These are phyloP conservation scores for Drosophila ezoana DNA, from an alignment of 2,888 invertebrate genomes.

Conservation along the genomic window DNA sequence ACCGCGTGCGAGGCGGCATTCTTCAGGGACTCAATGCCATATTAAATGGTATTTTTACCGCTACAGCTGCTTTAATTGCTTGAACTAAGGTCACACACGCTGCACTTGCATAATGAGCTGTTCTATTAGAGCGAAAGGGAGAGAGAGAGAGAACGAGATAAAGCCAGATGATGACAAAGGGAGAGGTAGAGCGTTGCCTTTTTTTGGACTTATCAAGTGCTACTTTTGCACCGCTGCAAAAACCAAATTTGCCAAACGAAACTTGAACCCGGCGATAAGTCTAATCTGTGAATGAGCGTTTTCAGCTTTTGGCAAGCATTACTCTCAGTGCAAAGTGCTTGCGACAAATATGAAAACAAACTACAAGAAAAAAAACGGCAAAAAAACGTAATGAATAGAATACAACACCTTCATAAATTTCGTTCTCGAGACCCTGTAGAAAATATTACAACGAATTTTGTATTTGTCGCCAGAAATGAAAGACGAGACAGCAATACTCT, in stretches of 20 bases:
- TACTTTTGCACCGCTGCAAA: constrained; percentile 32
- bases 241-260: constrained; percentile 27
- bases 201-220: constrained; percentile 27
- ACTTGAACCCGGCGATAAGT: constrained; percentile 55
- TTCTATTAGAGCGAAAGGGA: not conserved
- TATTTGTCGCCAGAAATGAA: not conserved
- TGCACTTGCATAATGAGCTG: constrained; percentile 38
- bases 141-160: not conserved
- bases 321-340: constrained; percentile 40
- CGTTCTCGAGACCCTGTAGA: not conserved
- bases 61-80: constrained; percentile 6
- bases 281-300: constrained; percentile 39
- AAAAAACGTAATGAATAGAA: not conserved
- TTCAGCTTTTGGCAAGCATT: constrained; percentile 16
- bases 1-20: constrained; percentile 9
- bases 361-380: not conserved
- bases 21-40: constrained; percentile 16
- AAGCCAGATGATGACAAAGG: not conserved
- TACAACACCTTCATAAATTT: constrained; percentile 4
- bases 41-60: constrained; percentile 9
- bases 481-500: no score
- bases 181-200: not conserved
- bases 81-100: constrained; percentile 25
- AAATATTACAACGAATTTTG: not conserved
- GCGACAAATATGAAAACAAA: not conserved